Evolutionary conservation across 2,888 invertebrate species (phyloP), one percentile per base, ranked within the genome.

Genomic region (Tenthredo livida): DNA sequence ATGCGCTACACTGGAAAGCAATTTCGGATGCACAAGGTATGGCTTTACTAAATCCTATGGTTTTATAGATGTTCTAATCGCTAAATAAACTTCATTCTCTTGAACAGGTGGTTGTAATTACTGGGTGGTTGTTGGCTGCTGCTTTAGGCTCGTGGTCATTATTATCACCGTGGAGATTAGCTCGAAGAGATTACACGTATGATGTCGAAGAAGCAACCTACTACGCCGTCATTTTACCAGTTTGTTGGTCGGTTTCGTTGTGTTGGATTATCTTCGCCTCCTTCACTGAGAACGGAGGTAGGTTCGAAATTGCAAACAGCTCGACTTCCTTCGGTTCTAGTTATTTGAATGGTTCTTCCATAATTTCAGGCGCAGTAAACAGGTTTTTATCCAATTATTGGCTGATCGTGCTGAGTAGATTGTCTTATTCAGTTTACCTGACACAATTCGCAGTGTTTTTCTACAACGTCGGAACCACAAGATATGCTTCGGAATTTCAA

Each of bases 401-500:
- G 17, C 90, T 96, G 87, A 92, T 95, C 9, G 90, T 96, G 85
- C 94, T 96, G 86, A 96, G 96, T 88, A 94, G 95, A 65, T 94
- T 96, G 43, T 96, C 96, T 1, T 96, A 96, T 88, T 95, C 96
- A 0, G 93, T 96, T 85, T 96, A 96, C 88, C 94, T 96, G 50
- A 94, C 95, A 50, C 96, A 96, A 91, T 96, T 96, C 89, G 93
- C 95, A 29, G 94, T 96, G 73, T 96, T 96, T 88, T 95, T 96
- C 86, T 96, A 96, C 87, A 95, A 95, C 80, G 95, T 95, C 33
- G 96, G 95, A 73, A 95, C 94, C n/a, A 94, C 94, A 0, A 95
- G 95, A 89, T 95, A 95, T 72, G 93, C 96, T 0, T 94, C 94
- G 21, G 95, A 95, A 91, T 96, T 96, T 91, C 94, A 95, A 61